Conservation (phyloP, 2,797 vertebrate species). For the Sus cebifrons region DNA sequence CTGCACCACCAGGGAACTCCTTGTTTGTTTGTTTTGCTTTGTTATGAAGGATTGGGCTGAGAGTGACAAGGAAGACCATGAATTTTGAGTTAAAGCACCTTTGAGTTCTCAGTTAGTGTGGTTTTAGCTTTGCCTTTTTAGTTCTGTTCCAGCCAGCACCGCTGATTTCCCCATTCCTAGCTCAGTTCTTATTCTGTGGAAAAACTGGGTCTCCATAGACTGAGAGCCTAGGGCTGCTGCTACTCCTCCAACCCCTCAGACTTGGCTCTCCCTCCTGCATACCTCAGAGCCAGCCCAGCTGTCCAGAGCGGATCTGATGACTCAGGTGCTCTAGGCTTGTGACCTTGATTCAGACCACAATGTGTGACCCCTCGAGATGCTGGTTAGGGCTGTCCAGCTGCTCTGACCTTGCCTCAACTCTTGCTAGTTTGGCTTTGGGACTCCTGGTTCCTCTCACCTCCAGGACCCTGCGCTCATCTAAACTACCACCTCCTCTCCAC, state of each 20-base stretch:
- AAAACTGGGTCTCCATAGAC: background rate
- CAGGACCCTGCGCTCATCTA: no score
- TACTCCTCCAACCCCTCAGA: background rate
- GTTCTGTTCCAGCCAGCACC: background rate
- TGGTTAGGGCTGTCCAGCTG: background rate
- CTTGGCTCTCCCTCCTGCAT: background rate
- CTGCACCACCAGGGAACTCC: no score
- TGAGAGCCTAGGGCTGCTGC: background rate
- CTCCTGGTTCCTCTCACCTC: background rate
- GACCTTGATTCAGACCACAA: background rate
- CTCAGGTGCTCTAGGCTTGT: background rate
- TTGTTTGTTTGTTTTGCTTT: background rate
- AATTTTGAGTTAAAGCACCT: background rate
- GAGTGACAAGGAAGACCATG: background rate
- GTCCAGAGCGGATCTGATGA: no score
- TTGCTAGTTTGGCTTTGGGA: background rate
- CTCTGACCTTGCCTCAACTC: background rate
- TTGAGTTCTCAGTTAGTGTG: background rate
- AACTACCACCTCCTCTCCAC: accelerated
- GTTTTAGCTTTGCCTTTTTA: background rate
- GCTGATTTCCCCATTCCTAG: background rate
- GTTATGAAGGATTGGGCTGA: background rate
- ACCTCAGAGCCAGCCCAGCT: background rate
- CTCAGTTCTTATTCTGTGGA: background rate
- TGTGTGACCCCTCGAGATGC: background rate